Base-by-base conservation (phyloP, 2,888 invertebrate genomes). In the Meloe dianella region DNA sequence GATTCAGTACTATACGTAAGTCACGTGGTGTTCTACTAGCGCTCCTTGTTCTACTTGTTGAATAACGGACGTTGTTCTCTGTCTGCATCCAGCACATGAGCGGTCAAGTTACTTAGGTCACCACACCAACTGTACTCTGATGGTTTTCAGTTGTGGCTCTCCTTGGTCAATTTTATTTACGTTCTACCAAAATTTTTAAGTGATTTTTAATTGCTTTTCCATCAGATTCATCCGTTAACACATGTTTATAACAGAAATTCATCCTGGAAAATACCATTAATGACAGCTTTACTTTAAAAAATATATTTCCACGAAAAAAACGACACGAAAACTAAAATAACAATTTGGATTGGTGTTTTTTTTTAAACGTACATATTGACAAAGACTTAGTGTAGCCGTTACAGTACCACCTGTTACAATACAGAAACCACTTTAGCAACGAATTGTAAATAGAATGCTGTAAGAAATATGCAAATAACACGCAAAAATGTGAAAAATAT, bases 401-500 rank as follows among this genome's bases (percentile, higher is more conserved):
- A 14, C 20, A 54, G 24, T 24, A 54, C 54, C 54, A 54, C 54
- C 54, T 54, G 54, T 54, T 54, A 54, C 24, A 54, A 54, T 54
- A 54, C 54, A 41, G 54, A 54, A 54, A 54, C 24, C 54, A 54
- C 24, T 54, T 54, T 54, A 24, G 20, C 12, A 54, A 54, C 54
- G 24, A 54, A 54, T 54, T 54, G 54, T 54, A 54, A 54, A 54
- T 20, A 54, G 54, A 54, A 54, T 14, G 14, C 9, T 54, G 24
- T 10, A 22, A 41, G 24, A 54, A 54, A 54, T 24, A 24, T 54
- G 54, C 54, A 54, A 54, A 54, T 20, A 54, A 12, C 54, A 20
- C 20, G 8, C n/a, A 38, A 51, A 54, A 54, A 54, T 54, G 51
- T n/a, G 51, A 20, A 51, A 51, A 22, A 51, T 10, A 51, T 22